phyloP scores from a whole-genome alignment of 2,113 vertebrate species.

The Seriola quinqueradiata region DNA sequence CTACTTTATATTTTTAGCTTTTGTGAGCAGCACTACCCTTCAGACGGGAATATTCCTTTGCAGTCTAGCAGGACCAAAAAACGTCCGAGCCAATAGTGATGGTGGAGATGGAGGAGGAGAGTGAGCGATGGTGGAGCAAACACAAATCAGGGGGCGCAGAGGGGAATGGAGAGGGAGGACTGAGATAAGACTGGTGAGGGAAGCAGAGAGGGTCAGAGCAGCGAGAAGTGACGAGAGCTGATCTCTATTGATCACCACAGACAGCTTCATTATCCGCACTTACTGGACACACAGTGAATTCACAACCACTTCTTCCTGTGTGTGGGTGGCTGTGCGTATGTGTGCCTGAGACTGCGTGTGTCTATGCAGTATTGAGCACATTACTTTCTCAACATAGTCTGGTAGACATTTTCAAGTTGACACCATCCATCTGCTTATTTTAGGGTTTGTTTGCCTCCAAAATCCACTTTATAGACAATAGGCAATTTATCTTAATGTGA shows the following conservation, averaged over 20 bases:
- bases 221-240: conserved; percentile 67
- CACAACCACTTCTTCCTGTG: conserved; percentile 56
- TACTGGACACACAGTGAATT: conserved; percentile 72
- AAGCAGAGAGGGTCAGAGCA: conserved; percentile 47
- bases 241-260: conserved; percentile 81
- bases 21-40: not conserved
- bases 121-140: conserved; percentile 54
- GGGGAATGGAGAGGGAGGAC: conserved; percentile 48
- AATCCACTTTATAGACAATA: not conserved
- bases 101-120: conserved; percentile 39
- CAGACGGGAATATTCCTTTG: not conserved
- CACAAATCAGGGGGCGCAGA: conserved; percentile 43
- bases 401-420: conserved; percentile 9
- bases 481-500: not conserved
- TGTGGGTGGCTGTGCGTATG: conserved; percentile 45
- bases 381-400: conserved; percentile 3
- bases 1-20: not conserved
- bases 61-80: conserved; percentile 27
- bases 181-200: conserved; percentile 57
- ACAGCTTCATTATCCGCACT: conserved; percentile 81
- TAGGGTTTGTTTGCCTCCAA: not conserved
- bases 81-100: conserved; percentile 14
- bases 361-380: conserved; percentile 7
- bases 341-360: not conserved
- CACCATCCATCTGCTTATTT: not conserved